phyloP scores from a whole-genome alignment of 37 sponge, comb jelly and placozoan species.

The Eunapius fragilis region DNA sequence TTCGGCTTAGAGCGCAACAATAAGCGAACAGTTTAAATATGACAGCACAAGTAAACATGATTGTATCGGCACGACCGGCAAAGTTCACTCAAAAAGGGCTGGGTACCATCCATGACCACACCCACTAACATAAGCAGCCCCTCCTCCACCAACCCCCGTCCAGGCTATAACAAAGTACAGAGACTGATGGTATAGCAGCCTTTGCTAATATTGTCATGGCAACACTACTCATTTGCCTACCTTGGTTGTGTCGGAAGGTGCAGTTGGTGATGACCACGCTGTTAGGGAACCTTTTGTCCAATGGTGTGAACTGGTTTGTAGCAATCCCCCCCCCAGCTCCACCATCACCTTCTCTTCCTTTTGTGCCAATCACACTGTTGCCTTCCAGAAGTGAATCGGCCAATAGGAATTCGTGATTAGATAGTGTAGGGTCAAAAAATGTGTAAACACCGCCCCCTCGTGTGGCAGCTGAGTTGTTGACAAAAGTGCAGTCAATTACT shows the following conservation, averaged over 20 bases:
- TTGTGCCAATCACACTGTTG: background rate
- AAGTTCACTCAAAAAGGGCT: too few species aligned
- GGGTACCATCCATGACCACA: too few species aligned
- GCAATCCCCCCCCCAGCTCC: background rate
- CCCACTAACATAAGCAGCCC: slow-evolving; percentile 1
- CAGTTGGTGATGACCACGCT: background rate
- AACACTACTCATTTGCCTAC: background rate
- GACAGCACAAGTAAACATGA: too few species aligned
- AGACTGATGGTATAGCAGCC: too few species aligned
- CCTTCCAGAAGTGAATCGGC: background rate
- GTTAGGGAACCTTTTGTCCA: background rate
- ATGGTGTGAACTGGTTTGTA: background rate
- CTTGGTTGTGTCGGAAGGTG: background rate
- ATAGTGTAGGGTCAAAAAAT: background rate
- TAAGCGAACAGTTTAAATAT: too few species aligned
- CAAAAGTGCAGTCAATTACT: slow-evolving; percentile 6
- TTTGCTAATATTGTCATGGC: too few species aligned
- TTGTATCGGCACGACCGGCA: too few species aligned
- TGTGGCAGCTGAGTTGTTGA: slow-evolving; percentile 11
- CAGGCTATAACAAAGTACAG: too few species aligned
- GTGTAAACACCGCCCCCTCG: slow-evolving; percentile 31
- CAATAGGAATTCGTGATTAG: background rate
- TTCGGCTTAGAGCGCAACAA: too few species aligned
- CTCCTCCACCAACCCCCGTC: too few species aligned
- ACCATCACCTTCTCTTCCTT: background rate